Base-by-base conservation (phyloP, 2,797 vertebrate species). In the Distichodus sexfasciatus region DNA sequence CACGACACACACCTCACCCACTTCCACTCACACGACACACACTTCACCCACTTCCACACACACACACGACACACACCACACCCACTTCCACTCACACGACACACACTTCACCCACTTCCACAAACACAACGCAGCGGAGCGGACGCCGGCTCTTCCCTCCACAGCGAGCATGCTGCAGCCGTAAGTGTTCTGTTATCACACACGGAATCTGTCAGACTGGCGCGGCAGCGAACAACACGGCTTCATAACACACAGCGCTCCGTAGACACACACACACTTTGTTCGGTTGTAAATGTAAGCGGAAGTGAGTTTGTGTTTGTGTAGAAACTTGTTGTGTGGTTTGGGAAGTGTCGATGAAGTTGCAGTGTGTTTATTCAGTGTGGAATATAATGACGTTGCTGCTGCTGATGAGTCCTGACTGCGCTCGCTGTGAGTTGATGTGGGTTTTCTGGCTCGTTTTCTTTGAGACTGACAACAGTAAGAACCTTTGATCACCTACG, bases 111-210 rank as follows among this genome's bases (percentile, higher is more conserved):
- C 55, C 65, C 63, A 61, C 60, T 72, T 78, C 69, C 66, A 70
- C 61, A 51, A 62, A 60, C 60, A 54, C 57, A 41, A n/a, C n/a
- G n/a, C 60, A 33, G 71, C 33, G 63, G 68, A 72, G 40, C 31
- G 63, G 63, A 24, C 50, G 14, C 35, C 11, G 62, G 50, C 41
- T 74, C 51, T 66, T 47, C 65, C 66, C 24, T n/a, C n/a, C n/a
- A n/a, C n/a, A 72, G 66, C 66, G 75, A 79, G 68, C 38, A 80
- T 80, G 78, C 64, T 80, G 17, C 51, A 80, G 78, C 55, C 61
- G 75, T 80, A 80, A 77, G 78, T 80, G 75, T 41, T 55, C 64
- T 67, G 54, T 77, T 72, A 69, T 69, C 61, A 75, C 66, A 75
- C 71, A 47, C 75, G 65, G 46, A 75, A 72, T 59, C n/a, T n/a